Base-by-base conservation (phyloP, 2,888 invertebrate genomes). In the Lithophane socia region DNA sequence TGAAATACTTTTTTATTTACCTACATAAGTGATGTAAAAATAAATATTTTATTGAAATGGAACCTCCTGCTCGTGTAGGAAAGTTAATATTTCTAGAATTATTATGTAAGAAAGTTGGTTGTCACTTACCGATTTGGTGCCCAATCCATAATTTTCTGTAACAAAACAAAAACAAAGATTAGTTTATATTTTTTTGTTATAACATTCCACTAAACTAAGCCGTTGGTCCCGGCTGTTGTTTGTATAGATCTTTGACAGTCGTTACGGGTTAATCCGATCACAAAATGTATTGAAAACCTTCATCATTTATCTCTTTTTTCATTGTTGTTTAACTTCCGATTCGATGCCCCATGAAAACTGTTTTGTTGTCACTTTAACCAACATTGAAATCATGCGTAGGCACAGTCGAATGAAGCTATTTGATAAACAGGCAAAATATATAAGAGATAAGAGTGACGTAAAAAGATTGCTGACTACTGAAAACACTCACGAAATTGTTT, bases 71-170 rank as follows among this genome's bases (percentile, higher is more conserved):
- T 66, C 37, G 12, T 24, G 13, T 12, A 58, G 9, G 47, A 61
- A 75, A 76, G 5, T 70, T 13, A 42, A 37, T 63, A 73, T 58
- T 56, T 65, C 49, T 37, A 5, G 5, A 37, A 37, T 5, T 37
- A 37, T 37, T 37, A 37, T 37, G 5, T 37, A 0, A 37, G 37
- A 37, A 56, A 54, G 47, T 58, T 16, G 42, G 24, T 21, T 71
- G 10, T 10, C 7, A 88, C 90, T 90, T 82, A 90, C 90, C 83
- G 82, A 84, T 78, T 89, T 90, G 21, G 71, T 67, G 47, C 77
- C 87, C 73, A 72, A 47, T 72, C 84, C 88, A 67, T 84, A 84
- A 83, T 81, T 85, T 29, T 80, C 90, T 90, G 90, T 56, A 90
- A 90, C 90, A 88, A 88, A 79, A 56, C 5, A 70, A 52, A 74